Conservation (phyloP, 2,797 vertebrate species). For the Mus spretus region DNA sequence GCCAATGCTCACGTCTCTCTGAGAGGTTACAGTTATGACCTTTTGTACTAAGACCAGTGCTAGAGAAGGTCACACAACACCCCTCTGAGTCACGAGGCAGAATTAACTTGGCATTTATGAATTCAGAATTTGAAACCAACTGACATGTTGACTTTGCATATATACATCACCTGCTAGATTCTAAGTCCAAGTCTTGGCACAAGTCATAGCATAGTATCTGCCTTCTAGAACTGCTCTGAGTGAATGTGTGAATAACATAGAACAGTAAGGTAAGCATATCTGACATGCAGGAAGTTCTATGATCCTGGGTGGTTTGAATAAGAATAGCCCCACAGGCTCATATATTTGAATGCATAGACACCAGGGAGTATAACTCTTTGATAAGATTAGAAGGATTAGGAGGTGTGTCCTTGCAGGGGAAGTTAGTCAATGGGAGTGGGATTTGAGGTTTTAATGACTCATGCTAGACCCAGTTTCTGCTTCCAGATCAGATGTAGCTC, state of each 20-base stretch:
- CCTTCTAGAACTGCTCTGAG: not conserved
- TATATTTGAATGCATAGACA: not conserved
- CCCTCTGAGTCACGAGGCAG: not conserved
- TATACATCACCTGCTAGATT: not conserved
- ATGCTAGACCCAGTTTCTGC: too few relatives aligned
- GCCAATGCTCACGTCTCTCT: not conserved
- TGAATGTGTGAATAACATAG: not conserved
- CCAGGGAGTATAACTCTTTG: not conserved
- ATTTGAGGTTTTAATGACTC: not conserved
- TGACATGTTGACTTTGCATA: not conserved
- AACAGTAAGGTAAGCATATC: not conserved
- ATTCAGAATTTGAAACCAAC: constrained; percentile 46
- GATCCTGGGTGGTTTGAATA: not conserved
- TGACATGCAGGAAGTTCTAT: not conserved
- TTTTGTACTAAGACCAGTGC: constrained; percentile 56
- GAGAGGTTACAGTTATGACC: constrained; percentile 39
- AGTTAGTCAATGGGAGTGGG: not conserved
- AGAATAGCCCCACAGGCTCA: not conserved
- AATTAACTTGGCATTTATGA: not conserved
- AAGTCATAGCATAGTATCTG: not conserved
- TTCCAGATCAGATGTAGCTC: not conserved
- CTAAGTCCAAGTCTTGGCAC: not conserved
- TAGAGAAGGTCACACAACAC: not conserved
- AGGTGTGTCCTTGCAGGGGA: not conserved
- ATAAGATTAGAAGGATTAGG: not conserved